Conservation (phyloP, 2,888 invertebrate species). For the Cyclophora albipunctata region DNA sequence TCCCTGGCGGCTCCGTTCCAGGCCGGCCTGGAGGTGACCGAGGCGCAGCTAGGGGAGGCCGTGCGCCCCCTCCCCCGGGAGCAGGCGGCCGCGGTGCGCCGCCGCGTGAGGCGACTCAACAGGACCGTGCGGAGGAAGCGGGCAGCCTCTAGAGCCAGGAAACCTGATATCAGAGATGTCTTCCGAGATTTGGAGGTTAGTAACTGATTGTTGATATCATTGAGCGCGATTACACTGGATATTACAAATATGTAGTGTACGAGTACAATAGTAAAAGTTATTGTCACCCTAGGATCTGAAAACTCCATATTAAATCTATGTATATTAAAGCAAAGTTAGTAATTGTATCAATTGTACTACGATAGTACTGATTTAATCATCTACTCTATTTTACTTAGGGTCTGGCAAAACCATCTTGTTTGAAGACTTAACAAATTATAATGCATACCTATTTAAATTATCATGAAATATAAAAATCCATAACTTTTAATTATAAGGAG, state of each 20-base stretch:
- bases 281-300: no score
- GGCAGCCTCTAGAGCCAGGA: constrained; percentile 74
- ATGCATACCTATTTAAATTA: no score
- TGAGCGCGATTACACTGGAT: neutral
- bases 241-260: no score
- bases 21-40: constrained; percentile 79
- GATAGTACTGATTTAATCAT: no score
- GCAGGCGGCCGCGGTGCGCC: constrained; percentile 85
- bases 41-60: constrained; percentile 78
- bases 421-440: no score
- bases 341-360: no score
- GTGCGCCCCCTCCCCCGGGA: constrained; percentile 78
- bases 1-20: constrained; percentile 82
- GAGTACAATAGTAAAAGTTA: neutral
- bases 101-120: constrained; percentile 84
- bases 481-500: no score
- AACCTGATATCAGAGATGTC: constrained; percentile 88
- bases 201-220: neutral
- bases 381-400: no score
- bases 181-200: constrained; percentile 87
- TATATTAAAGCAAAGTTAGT: no score
- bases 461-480: no score
- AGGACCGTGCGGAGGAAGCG: constrained; percentile 80
- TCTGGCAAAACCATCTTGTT: no score
- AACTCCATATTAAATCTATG: no score